Percentiles rank a stretch among this genome's conserved stretches.
Evolutionary conservation across 2,113 vertebrate genomes (phyloP).

Genomic region (Forbesichthys agassizii): DNA sequence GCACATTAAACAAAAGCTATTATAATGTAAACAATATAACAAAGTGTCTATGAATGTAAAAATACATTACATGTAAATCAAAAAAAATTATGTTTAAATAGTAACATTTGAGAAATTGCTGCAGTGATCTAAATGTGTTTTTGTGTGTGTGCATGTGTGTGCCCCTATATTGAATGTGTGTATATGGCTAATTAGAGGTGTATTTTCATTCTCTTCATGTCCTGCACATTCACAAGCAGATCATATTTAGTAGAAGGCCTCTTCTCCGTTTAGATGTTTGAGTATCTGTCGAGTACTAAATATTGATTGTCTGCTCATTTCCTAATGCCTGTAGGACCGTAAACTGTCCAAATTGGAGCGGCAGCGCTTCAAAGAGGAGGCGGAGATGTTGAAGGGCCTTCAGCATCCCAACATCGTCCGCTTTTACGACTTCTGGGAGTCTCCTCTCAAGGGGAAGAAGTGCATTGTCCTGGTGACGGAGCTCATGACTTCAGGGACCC

Average conservation of each 20-base stretch:
- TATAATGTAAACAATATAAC: too few species aligned
- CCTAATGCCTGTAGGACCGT: constrained; percentile 79
- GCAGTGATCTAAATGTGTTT: too few species aligned
- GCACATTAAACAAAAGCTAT: too few species aligned
- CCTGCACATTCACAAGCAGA: background rate
- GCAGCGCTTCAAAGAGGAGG: constrained; percentile 94
- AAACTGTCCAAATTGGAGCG: constrained; percentile 92
- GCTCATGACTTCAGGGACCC: constrained; percentile 92
- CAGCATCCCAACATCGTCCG: constrained; percentile 79
- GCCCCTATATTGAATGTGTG: too few species aligned
- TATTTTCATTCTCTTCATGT: background rate
- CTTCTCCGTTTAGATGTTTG: background rate
- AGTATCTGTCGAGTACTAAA: background rate
- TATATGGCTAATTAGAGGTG: constrained; percentile 25
- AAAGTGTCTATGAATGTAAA: too few species aligned
- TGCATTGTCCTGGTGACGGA: constrained; percentile 94
- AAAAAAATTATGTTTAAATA: too few species aligned
- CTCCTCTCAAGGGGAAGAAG: constrained; percentile 88
- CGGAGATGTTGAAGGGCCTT: constrained; percentile 92
- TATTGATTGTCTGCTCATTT: constrained; percentile 9
- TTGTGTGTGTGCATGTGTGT: too few species aligned
- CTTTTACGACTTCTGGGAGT: constrained; percentile 90
- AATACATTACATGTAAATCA: too few species aligned
- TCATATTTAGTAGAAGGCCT: background rate
- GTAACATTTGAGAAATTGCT: too few species aligned